phyloP scores from a whole-genome alignment of 1,140 invertebrate genomes.

The Bradysia coprophila region DNA sequence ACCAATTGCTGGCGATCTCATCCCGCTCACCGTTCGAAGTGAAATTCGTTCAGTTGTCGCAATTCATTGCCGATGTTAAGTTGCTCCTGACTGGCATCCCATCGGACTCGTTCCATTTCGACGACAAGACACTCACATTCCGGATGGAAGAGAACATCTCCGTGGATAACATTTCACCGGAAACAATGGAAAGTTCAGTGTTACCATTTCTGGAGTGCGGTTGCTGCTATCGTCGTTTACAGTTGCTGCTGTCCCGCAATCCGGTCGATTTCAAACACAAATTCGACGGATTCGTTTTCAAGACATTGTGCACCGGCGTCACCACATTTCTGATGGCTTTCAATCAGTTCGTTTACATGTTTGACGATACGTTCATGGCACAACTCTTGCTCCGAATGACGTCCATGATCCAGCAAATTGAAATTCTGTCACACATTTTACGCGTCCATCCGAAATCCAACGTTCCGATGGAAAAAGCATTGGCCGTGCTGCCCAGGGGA shows the following conservation, averaged over 20 bases:
- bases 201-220: conserved; percentile 14
- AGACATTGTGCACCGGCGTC: conserved; percentile 5
- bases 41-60: conserved; percentile 11
- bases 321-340: conserved; percentile 2
- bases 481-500: conserved; percentile 4
- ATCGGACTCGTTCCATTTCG: conserved; percentile 22
- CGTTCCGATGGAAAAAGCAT: background rate
- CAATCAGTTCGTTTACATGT: conserved; percentile 4
- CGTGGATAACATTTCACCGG: conserved; percentile 9
- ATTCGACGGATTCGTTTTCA: conserved; percentile 11
- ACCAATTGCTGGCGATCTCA: background rate
- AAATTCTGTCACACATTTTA: conserved; percentile 5
- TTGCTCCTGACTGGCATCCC: conserved; percentile 27
- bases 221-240: conserved; percentile 10
- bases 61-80: conserved; percentile 24
- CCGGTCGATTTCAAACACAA: conserved; percentile 3
- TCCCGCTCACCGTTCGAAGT: conserved; percentile 2
- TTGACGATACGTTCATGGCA: conserved; percentile 3
- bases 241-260: conserved; percentile 3
- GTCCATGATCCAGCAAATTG: conserved; percentile 6
- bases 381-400: conserved; percentile 8
- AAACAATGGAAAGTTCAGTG: conserved; percentile 8
- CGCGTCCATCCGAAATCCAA: conserved; percentile 7
- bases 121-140: conserved; percentile 4
- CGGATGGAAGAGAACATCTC: conserved; percentile 8